phyloP scores from a whole-genome alignment of 2,113 vertebrate species.

The Probosciger aterrimus region DNA sequence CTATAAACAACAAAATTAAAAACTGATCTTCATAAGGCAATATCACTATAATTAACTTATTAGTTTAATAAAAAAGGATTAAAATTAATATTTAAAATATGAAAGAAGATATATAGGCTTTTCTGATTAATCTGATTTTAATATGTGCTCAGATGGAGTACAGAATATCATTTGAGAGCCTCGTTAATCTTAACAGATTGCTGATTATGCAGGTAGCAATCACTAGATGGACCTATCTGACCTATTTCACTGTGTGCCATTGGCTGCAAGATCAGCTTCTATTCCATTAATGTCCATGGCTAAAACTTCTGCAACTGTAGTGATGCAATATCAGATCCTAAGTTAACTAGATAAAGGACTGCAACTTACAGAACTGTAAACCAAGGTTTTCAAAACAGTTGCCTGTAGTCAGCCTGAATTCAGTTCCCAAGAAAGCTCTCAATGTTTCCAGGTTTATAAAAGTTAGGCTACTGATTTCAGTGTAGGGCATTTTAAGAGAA shows the following conservation, averaged over 20 bases:
- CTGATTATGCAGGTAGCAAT: slow-evolving; percentile 33
- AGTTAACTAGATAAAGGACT: background rate
- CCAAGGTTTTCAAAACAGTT: background rate
- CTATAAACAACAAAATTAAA: background rate
- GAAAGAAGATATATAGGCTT: background rate
- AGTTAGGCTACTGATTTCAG: background rate
- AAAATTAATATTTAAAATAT: background rate
- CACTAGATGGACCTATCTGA: background rate
- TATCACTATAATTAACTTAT: background rate
- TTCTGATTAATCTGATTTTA: slow-evolving; percentile 51
- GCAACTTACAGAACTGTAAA: background rate
- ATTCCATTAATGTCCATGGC: background rate
- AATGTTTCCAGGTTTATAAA: background rate
- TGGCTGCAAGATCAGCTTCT: background rate
- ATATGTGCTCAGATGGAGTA: slow-evolving; percentile 6
- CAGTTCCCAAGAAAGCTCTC: background rate
- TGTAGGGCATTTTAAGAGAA: background rate
- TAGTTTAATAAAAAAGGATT: background rate
- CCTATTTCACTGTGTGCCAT: background rate
- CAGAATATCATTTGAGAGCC: background rate
- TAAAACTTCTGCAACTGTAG: background rate
- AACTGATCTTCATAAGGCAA: background rate
- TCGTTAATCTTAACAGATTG: slow-evolving; percentile 53
- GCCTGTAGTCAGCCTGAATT: background rate
- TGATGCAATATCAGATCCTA: background rate